These are phyloP conservation scores for Bibio marci DNA, from an alignment of 2,888 invertebrate species.

Conservation along the genomic window DNA sequence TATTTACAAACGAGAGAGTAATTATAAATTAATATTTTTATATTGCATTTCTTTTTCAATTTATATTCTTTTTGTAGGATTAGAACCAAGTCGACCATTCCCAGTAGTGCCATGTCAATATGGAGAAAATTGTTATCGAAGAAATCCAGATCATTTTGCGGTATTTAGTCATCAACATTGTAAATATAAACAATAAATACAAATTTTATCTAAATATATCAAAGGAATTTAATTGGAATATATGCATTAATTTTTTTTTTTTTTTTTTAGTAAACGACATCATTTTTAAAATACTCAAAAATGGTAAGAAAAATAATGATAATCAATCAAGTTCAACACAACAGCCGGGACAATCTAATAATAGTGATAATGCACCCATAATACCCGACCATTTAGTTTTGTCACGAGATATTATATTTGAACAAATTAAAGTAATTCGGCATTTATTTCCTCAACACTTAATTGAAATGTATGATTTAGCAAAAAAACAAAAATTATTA, in stretches of 20 bases:
- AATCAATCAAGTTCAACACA: too few relatives aligned
- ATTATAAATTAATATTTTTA: too few relatives aligned
- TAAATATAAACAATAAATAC: constrained; percentile 29
- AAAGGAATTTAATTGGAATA: too few relatives aligned
- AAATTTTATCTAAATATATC: constrained; percentile 4
- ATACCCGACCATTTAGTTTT: constrained; percentile 38
- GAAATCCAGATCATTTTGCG: constrained; percentile 68
- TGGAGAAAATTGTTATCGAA: constrained; percentile 61
- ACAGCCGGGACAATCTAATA: constrained; percentile 29
- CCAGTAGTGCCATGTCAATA: constrained; percentile 48
- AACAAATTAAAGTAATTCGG: constrained; percentile 41
- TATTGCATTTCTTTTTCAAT: too few relatives aligned
- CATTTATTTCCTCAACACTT: constrained; percentile 18
- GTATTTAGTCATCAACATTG: constrained; percentile 68
- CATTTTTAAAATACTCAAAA: constrained; percentile 29
- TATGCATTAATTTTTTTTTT: too few relatives aligned
- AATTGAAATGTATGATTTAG: constrained; percentile 19
- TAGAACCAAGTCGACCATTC: too few relatives aligned
- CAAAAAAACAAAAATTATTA: too few relatives aligned
- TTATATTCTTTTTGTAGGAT: too few relatives aligned
- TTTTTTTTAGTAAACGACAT: constrained; percentile 44
- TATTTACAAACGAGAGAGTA: too few relatives aligned
- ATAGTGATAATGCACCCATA: constrained; percentile 26
- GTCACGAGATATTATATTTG: constrained; percentile 35
- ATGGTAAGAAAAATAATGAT: too few relatives aligned